Percentiles rank a stretch among this genome's conserved stretches.
phyloP scores from a whole-genome alignment of 1,140 invertebrate species.

The Pectinophora gossypiella region DNA sequence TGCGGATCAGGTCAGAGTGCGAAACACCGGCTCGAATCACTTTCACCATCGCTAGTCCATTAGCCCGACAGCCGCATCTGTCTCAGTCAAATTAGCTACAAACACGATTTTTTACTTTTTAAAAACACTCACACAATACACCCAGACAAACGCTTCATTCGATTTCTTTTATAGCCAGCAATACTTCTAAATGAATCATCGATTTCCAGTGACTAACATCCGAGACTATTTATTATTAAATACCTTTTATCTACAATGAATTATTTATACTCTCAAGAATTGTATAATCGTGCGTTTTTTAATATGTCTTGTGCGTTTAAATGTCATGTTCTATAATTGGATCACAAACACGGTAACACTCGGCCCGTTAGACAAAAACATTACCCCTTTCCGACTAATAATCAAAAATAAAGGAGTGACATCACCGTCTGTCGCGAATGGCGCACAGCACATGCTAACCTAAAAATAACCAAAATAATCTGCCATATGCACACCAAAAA shows the following conservation, averaged over 20 bases:
- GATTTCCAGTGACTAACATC: background rate
- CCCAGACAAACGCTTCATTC: background rate
- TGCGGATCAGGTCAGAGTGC: conserved; percentile 39
- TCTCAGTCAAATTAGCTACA: conserved; percentile 33
- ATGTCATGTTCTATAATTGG: conserved; percentile 30
- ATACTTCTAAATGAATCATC: background rate
- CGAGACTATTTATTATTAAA: background rate
- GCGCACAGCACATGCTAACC: conserved; percentile 57
- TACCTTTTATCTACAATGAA: background rate
- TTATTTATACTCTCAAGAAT: background rate
- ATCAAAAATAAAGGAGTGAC: conserved; percentile 64
- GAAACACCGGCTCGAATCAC: conserved; percentile 36
- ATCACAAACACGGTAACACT: background rate
- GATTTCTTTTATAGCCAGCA: background rate
- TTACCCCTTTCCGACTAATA: conserved; percentile 51
- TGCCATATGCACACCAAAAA: conserved; percentile 67
- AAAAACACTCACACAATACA: conserved; percentile 1
- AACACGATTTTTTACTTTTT: conserved; percentile 31
- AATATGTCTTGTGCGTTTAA: too few relatives aligned
- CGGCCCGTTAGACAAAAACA: conserved; percentile 34
- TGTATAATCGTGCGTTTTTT: conserved; percentile 5
- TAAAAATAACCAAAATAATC: conserved; percentile 67
- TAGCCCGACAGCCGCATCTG: conserved; percentile 34
- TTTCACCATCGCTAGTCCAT: conserved; percentile 41
- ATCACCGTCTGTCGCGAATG: conserved; percentile 66